phyloP scores from a whole-genome alignment of 2,113 vertebrate genomes.

The Rhinoderma darwinii region DNA sequence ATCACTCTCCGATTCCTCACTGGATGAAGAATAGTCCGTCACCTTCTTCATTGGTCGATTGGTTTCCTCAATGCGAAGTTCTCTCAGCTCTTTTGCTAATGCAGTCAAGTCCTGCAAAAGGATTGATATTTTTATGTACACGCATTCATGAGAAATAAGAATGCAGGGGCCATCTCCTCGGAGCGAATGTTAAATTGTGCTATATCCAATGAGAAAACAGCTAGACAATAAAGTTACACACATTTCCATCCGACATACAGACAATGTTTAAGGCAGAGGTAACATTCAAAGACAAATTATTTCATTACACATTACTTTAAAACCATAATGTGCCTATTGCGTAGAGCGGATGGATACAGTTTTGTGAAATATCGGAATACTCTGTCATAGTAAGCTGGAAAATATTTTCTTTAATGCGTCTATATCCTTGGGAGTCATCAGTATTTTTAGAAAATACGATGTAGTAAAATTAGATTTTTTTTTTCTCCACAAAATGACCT shows the following conservation, averaged over 20 bases:
- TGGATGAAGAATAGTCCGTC: constrained; percentile 98
- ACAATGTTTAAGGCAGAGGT: constrained; percentile 72
- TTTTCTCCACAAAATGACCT: not conserved
- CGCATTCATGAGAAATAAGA: not conserved
- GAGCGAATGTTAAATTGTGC: not conserved
- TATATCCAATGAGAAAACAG: constrained; percentile 72
- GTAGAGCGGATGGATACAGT: constrained; percentile 31
- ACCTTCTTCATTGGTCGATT: constrained; percentile 95
- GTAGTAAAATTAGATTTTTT: not conserved
- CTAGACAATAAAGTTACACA: constrained; percentile 72
- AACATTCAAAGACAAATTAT: constrained; percentile 74
- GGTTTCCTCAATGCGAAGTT: constrained; percentile 92
- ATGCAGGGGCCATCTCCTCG: not conserved
- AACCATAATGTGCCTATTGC: constrained; percentile 66
- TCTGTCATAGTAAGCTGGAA: constrained; percentile 75
- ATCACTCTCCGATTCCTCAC: constrained; percentile 94
- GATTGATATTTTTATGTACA: constrained; percentile 30
- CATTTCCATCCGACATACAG: constrained; percentile 69
- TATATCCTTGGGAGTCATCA: not conserved
- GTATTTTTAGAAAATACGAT: not conserved
- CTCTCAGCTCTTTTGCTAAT: constrained; percentile 93
- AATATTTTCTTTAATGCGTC: constrained; percentile 52
- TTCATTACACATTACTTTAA: constrained; percentile 66
- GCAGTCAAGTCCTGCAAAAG: constrained; percentile 90
- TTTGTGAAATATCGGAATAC: constrained; percentile 67